phyloP scores from a whole-genome alignment of 2,888 invertebrate genomes.

The Amiota minor region DNA sequence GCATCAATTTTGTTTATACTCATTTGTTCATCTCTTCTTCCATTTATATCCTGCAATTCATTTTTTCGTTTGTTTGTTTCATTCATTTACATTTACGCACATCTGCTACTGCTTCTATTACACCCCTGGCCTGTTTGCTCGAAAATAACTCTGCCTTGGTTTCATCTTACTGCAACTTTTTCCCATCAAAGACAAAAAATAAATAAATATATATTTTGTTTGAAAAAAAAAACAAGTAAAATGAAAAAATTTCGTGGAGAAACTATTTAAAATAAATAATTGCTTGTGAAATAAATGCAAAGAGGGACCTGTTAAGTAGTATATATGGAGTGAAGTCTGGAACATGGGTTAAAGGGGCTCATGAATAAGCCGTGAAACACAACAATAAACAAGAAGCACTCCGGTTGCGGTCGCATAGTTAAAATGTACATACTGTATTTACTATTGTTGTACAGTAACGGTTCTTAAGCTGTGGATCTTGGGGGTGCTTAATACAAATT shows the following conservation, averaged over 20 bases:
- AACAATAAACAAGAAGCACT: background rate
- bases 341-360: conserved; percentile 10
- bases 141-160: background rate
- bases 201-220: too few relatives aligned
- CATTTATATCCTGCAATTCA: conserved; percentile 27
- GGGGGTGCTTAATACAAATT: conserved; percentile 41
- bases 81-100: background rate
- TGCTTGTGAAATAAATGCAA: conserved; percentile 22
- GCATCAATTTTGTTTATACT: background rate
- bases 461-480: background rate
- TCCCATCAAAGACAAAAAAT: too few relatives aligned
- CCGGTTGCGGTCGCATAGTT: background rate
- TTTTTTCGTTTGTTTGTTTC: conserved; percentile 14
- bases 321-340: too few relatives aligned
- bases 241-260: conserved; percentile 16
- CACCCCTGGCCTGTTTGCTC: background rate
- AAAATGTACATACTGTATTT: background rate
- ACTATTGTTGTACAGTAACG: too few relatives aligned
- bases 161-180: too few relatives aligned
- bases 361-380: background rate
- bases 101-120: background rate
- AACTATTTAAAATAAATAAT: conserved; percentile 51
- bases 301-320: too few relatives aligned
- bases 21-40: background rate
- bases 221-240: too few relatives aligned